Percentiles rank a stretch among this genome's conserved stretches.
phyloP scores from a whole-genome alignment of 2,888 invertebrate genomes.

The Mechanitis messenoides region DNA sequence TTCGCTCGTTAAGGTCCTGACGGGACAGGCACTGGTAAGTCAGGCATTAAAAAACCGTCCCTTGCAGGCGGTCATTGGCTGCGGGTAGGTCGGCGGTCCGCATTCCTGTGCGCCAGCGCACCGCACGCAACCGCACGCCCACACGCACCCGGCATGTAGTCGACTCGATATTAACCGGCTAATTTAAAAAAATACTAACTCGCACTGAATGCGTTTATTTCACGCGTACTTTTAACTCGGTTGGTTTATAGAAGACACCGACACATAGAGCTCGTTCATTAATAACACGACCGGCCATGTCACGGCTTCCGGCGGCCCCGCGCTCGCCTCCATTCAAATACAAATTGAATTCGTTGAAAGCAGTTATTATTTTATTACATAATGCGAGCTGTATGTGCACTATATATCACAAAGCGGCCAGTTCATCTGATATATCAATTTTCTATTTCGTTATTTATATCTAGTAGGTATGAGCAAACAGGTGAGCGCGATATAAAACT shows the following conservation, averaged over 20 bases:
- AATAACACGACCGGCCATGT: constrained; percentile 63
- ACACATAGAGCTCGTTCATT: constrained; percentile 57
- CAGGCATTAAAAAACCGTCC: constrained; percentile 67
- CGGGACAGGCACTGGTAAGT: constrained; percentile 59
- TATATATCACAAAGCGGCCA: constrained; percentile 1
- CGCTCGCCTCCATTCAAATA: constrained; percentile 56
- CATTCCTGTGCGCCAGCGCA: constrained; percentile 72
- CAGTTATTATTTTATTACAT: constrained; percentile 42
- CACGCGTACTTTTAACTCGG: constrained; percentile 34
- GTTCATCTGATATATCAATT: background rate
- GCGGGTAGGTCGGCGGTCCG: constrained; percentile 70
- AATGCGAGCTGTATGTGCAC: constrained; percentile 39
- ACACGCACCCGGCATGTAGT: constrained; percentile 46
- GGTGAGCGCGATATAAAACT: constrained; percentile 21
- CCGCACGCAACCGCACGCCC: constrained; percentile 59
- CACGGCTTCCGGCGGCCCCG: constrained; percentile 63
- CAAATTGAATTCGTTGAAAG: constrained; percentile 61
- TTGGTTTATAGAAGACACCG: constrained; percentile 39
- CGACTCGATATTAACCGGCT: constrained; percentile 30
- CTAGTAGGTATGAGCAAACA: constrained; percentile 18
- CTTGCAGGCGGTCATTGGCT: constrained; percentile 73
- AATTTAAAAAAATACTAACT: constrained; percentile 32
- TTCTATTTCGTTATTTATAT: constrained; percentile 7
- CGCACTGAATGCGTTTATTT: constrained; percentile 34
- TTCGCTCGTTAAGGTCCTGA: constrained; percentile 54